These are phyloP conservation scores for Beaufortia kweichowensis DNA, from an alignment of 2,113 vertebrate genomes.

Conservation along the genomic window DNA sequence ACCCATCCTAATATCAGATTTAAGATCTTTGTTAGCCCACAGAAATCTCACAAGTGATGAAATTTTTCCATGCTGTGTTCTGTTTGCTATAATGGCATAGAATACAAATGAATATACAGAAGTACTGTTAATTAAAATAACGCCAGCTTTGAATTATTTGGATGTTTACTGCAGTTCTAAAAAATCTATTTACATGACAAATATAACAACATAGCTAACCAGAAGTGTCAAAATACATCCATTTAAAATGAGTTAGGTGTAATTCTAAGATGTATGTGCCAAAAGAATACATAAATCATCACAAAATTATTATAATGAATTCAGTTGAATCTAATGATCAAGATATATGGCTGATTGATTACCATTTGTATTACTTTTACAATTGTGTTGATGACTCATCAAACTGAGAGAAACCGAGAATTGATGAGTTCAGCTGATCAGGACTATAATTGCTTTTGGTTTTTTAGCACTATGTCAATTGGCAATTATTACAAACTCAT, in stretches of 20 bases:
- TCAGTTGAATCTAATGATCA: background rate
- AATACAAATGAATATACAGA: background rate
- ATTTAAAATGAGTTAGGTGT: background rate
- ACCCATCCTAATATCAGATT: too few species aligned
- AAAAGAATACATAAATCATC: background rate
- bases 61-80: too few species aligned
- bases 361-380: background rate
- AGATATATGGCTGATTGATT: background rate
- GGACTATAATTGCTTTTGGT: slow-evolving; percentile 30
- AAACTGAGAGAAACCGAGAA: slow-evolving; percentile 25
- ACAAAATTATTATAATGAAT: background rate
- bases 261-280: background rate
- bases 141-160: background rate
- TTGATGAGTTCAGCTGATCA: slow-evolving; percentile 27
- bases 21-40: too few species aligned
- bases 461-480: slow-evolving; percentile 24
- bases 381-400: slow-evolving; percentile 36
- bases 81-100: too few species aligned
- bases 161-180: background rate
- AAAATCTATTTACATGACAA: slow-evolving; percentile 12
- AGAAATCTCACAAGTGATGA: too few species aligned
- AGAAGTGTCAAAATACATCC: background rate
- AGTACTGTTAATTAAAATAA: background rate
- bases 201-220: slow-evolving; percentile 11
- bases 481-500: slow-evolving; percentile 34